Conservation (phyloP, 2,113 vertebrate species). For the Thymallus thymallus region DNA sequence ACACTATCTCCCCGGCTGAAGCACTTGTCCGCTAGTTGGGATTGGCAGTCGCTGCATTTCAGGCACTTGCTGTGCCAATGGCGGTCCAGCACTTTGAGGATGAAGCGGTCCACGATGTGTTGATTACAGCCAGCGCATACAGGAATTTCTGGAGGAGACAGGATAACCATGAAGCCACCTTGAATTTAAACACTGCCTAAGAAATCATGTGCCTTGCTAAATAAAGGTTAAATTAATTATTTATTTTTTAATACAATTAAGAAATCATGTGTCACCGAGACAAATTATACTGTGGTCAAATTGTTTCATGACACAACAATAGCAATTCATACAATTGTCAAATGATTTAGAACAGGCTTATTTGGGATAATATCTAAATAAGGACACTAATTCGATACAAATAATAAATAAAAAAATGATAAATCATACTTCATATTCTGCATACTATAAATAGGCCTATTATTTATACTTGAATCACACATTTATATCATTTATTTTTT, state of each 20-base stretch:
- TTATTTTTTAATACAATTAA: too few relatives aligned
- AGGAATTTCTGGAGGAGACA: constrained; percentile 82
- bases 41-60: constrained; percentile 92
- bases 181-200: not conserved
- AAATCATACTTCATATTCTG: not conserved
- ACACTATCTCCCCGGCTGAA: constrained; percentile 97
- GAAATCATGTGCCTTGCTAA: not conserved
- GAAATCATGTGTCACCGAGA: not conserved
- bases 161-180: not conserved
- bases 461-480: too few relatives aligned
- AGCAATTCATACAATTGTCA: not conserved
- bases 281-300: not conserved
- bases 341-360: not conserved
- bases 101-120: constrained; percentile 93
- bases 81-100: constrained; percentile 94
- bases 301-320: too few relatives aligned
- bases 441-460: not conserved
- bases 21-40: constrained; percentile 91
- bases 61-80: constrained; percentile 97
- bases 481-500: too few relatives aligned
- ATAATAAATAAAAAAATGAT: not conserved
- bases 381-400: not conserved
- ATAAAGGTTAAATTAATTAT: too few relatives aligned
- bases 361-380: not conserved
- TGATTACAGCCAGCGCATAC: constrained; percentile 95